Base-by-base conservation (phyloP, 2,113 vertebrate genomes). In the Raja brachyura region DNA sequence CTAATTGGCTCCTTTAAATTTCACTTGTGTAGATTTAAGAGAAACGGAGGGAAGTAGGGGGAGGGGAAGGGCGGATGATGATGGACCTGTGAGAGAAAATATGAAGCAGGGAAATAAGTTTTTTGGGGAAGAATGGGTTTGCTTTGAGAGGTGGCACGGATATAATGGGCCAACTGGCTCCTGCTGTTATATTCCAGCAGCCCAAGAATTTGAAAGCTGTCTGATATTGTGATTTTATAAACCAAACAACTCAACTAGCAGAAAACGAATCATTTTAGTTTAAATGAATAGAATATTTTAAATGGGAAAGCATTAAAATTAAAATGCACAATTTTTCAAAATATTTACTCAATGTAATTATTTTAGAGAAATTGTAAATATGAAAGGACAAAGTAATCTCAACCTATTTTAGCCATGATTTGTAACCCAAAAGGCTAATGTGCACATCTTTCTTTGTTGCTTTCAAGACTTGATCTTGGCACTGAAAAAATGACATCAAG, bases 401-500 rank as follows among this genome's bases (percentile, higher is more conserved):
- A 74, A 25, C 20, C 31, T 73, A 73, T 39, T 92, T 92, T 73
- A 73, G 18, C 70, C 66, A 70, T 70, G 18, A 70, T 4, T 33
- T 16, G 33, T 20, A 90, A 70, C 88, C 68, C 22, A 11, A n/a
- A 73, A 73, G 48, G 39, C 33, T 73, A 92, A 92, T 11, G 33
- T 73, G 68, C 68, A 73, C 66, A 48, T 48, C 48, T 2, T 54
- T 25, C 39, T 48, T 74, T 54, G 33, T 74, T 92, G 90, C 39
- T 92, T 74, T 92, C 66, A 92, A 92, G 68, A 39, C 33, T 74
- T 73, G 20, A 54, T 2, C 22, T 70, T 31, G 14, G 68, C 8
- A 28, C 66, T 92, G 66, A 93, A 48, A 48, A 48, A 75, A 63
- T 70, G 75, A 93, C 39, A 56, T 93, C 94, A 94, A 95, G 94